These are phyloP conservation scores for Catajapyx aquilonaris DNA, from an alignment of 1,140 invertebrate species.

Conservation along the genomic window DNA sequence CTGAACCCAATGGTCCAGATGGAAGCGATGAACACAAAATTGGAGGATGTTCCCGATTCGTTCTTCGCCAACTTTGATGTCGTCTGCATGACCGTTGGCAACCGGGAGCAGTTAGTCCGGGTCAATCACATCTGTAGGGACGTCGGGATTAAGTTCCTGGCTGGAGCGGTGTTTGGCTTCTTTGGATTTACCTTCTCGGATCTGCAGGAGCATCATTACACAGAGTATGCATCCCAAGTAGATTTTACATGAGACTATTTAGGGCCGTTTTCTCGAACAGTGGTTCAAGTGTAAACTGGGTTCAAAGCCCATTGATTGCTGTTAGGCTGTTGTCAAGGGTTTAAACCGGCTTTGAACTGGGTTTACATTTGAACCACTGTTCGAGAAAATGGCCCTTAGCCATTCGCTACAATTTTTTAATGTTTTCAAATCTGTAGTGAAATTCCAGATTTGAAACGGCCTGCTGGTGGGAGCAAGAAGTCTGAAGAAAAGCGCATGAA, in stretches of 20 bases:
- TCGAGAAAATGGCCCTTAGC: too few relatives aligned
- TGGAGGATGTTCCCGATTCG: slow-evolving; percentile 34
- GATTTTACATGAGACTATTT: too few relatives aligned
- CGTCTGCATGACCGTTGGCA: slow-evolving; percentile 56
- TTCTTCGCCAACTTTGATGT: slow-evolving; percentile 69
- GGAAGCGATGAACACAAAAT: slow-evolving; percentile 35
- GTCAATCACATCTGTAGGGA: slow-evolving; percentile 62
- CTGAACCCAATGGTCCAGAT: slow-evolving; percentile 88
- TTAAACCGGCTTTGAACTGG: too few relatives aligned
- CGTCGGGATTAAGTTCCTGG: slow-evolving; percentile 62
- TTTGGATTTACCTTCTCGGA: slow-evolving; percentile 84
- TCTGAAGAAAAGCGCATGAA: slow-evolving; percentile 7
- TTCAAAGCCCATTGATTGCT: too few relatives aligned
- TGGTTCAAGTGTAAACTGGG: too few relatives aligned
- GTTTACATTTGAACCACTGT: too few relatives aligned
- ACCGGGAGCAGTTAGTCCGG: slow-evolving; percentile 40
- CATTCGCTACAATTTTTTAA: too few relatives aligned
- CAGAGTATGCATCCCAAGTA: slow-evolving; percentile 39
- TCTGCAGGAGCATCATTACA: slow-evolving; percentile 64
- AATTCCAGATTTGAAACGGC: too few relatives aligned
- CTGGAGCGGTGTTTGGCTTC: slow-evolving; percentile 80
- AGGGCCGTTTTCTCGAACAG: too few relatives aligned
- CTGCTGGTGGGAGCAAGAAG: slow-evolving; percentile 12
- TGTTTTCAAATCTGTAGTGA: too few relatives aligned
- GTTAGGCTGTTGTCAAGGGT: too few relatives aligned